phyloP scores from a whole-genome alignment of 2,113 vertebrate species.

The Thymallus thymallus region DNA sequence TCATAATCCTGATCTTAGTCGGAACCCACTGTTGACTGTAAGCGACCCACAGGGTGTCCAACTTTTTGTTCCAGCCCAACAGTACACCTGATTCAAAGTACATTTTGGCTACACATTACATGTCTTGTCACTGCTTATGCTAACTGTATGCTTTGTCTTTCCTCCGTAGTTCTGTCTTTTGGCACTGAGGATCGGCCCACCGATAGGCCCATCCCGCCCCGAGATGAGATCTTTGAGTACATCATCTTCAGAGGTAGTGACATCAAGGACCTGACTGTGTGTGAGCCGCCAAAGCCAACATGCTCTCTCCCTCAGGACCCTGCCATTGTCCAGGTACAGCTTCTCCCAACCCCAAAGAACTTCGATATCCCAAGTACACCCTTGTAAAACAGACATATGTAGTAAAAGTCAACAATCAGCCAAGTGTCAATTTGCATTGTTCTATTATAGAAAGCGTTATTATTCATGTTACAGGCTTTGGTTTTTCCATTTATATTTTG shows the following conservation, averaged over 20 bases:
- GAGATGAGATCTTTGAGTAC: slow-evolving; percentile 97
- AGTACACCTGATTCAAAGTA: too few species aligned
- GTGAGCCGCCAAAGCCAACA: slow-evolving; percentile 92
- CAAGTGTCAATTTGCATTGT: too few species aligned
- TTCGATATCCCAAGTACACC: not conserved
- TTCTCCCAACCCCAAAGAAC: not conserved
- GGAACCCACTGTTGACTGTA: too few species aligned
- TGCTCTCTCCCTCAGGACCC: slow-evolving; percentile 94
- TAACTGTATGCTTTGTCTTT: not conserved
- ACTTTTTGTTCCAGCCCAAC: too few species aligned
- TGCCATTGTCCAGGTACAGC: slow-evolving; percentile 91
- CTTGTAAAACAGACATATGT: not conserved
- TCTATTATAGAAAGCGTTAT: not conserved
- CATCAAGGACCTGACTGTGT: slow-evolving; percentile 96
- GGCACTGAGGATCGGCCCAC: slow-evolving; percentile 97
- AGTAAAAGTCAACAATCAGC: not conserved
- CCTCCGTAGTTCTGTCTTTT: slow-evolving; percentile 84
- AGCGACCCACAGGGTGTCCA: too few species aligned
- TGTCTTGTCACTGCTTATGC: too few species aligned
- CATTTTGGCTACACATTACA: too few species aligned
- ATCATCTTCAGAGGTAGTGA: slow-evolving; percentile 97
- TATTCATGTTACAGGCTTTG: not conserved
- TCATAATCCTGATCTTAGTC: too few species aligned
- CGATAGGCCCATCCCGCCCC: slow-evolving; percentile 90
- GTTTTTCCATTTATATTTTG: too few species aligned